These are phyloP conservation scores for Selenia dentaria DNA, from an alignment of 2,888 invertebrate genomes.

Conservation along the genomic window DNA sequence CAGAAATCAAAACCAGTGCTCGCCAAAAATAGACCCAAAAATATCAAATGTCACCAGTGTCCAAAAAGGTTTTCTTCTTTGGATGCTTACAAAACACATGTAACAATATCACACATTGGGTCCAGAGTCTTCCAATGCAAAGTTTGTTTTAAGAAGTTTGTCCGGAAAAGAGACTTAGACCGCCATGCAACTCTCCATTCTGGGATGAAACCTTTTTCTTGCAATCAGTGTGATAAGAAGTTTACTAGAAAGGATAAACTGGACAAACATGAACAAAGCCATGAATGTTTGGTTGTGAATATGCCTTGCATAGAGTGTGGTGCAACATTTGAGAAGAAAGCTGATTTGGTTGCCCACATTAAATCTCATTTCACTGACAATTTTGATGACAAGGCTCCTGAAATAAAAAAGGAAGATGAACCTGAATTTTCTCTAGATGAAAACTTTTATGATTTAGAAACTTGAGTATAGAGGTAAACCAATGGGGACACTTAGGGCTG, in stretches of 20 bases:
- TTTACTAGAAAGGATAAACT: conserved; percentile 89
- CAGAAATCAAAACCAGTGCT: conserved; percentile 57
- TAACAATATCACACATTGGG: conserved; percentile 78
- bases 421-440: conserved; percentile 64
- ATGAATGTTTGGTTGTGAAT: conserved; percentile 84
- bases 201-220: conserved; percentile 88
- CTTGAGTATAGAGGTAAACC: conserved; percentile 47
- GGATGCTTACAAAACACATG: conserved; percentile 81
- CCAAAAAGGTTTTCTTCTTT: conserved; percentile 78
- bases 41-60: conserved; percentile 81
- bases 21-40: conserved; percentile 75
- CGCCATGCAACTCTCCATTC: conserved; percentile 88
- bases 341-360: conserved; percentile 84
- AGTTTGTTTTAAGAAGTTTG: conserved; percentile 87
- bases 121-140: conserved; percentile 86
- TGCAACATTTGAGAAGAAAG: conserved; percentile 84
- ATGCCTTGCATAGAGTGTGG: conserved; percentile 87
- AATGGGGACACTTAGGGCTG: not conserved
- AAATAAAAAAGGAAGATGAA: conserved; percentile 72
- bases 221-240: conserved; percentile 87
- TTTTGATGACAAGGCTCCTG: conserved; percentile 68
- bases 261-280: conserved; percentile 87
- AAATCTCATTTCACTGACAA: conserved; percentile 83
- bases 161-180: conserved; percentile 88
- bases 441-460: conserved; percentile 72